These are phyloP conservation scores for Microchrysa polita DNA, from an alignment of 2,888 invertebrate genomes.

Conservation along the genomic window DNA sequence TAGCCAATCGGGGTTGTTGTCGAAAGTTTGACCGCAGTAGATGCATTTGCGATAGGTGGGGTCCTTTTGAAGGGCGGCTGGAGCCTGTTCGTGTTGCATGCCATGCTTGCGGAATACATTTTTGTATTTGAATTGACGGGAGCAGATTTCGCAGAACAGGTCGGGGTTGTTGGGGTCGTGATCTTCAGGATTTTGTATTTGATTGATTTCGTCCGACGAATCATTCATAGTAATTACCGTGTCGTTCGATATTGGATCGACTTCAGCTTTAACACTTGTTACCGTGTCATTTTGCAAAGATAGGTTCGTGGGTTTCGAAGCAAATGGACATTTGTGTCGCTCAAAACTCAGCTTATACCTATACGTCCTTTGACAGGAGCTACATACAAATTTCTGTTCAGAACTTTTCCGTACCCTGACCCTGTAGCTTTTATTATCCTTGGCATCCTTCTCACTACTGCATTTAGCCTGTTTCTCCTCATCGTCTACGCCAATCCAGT, in stretches of 20 bases:
- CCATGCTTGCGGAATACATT: constrained; percentile 17
- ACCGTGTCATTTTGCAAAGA: too few relatives aligned
- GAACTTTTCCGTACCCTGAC: too few relatives aligned
- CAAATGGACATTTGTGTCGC: background rate
- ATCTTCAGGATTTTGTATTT: background rate
- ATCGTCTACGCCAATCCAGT: background rate
- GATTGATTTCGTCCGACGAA: background rate
- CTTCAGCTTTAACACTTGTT: background rate
- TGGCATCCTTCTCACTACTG: too few relatives aligned
- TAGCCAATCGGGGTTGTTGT: constrained; percentile 12
- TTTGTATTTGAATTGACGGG: constrained; percentile 15
- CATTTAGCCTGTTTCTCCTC: background rate
- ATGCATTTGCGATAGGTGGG: constrained; percentile 42
- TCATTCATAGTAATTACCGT: too few relatives aligned
- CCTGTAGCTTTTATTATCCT: too few relatives aligned
- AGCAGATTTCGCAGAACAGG: constrained; percentile 33
- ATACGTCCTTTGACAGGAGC: too few relatives aligned
- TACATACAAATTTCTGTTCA: too few relatives aligned
- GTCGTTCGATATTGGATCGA: background rate
- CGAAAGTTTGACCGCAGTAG: constrained; percentile 34
- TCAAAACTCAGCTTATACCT: too few relatives aligned
- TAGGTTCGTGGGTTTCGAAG: background rate
- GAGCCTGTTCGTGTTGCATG: background rate
- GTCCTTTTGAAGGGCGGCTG: constrained; percentile 7
- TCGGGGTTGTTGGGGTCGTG: background rate